Conservation (phyloP, 2,888 invertebrate species). For the Ophion obscuratus region DNA sequence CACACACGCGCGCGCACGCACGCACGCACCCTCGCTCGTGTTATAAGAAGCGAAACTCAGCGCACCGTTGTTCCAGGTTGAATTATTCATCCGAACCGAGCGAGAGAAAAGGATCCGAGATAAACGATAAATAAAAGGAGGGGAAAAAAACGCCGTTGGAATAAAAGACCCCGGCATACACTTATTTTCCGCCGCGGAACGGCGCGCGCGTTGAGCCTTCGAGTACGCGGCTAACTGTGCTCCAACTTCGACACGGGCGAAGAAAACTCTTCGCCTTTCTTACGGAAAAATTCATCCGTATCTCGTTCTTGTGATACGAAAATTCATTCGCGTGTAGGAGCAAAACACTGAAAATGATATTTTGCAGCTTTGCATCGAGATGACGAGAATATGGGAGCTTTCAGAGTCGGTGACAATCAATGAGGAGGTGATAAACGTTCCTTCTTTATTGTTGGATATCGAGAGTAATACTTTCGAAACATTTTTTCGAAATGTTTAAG, state of each 20-base stretch:
- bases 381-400: too few species aligned
- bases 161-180: constrained; percentile 44
- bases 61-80: constrained; percentile 58
- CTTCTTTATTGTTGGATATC: too few species aligned
- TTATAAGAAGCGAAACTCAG: constrained; percentile 58
- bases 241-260: background rate
- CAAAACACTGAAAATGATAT: too few species aligned
- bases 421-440: too few species aligned
- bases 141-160: constrained; percentile 15
- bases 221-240: constrained; percentile 2
- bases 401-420: too few species aligned
- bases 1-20: constrained; percentile 1
- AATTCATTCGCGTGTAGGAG: too few species aligned
- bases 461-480: too few species aligned
- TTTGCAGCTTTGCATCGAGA: too few species aligned
- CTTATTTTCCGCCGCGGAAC: constrained; percentile 9
- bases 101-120: constrained; percentile 40
- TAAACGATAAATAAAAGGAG: constrained; percentile 42
- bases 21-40: constrained; percentile 15
- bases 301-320: background rate
- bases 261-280: background rate
- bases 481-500: too few species aligned
- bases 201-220: constrained; percentile 1
- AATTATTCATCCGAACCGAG: constrained; percentile 61
- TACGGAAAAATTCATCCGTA: background rate